Evolutionary conservation across 2,113 vertebrate genomes (phyloP), one percentile per base, ranked within the genome.

Genomic region (Brachirus orientalis): DNA sequence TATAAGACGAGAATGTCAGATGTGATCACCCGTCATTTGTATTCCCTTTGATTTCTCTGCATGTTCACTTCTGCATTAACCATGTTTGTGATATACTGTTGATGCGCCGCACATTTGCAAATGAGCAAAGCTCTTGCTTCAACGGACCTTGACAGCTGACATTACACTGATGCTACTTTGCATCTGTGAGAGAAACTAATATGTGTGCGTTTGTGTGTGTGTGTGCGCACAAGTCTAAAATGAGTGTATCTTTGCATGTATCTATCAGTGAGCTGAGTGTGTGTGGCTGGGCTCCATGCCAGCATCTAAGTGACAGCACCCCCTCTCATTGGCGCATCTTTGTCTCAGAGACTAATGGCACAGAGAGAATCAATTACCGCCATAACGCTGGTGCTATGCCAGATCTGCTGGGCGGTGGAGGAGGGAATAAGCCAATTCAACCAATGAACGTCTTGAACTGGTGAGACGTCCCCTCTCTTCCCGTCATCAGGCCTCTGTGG

Each of bases 281-380:
- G 70, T 85, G 89, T 75, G 86, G 92, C 91, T 92, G 84, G 89
- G 91, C 90, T 86, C 83, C 85, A 72, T 93, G 95, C 94, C 94
- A 96, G 93, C 90, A 61, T 72, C 86, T 92, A 94, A 95, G 88
- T 95, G 92, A 95, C 95, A 95, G 95, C 94, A 93, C 93, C 94
- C 91, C 93, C 95, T 94, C 95, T 95, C 92, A 90, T 95, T 94
- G 95, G 95, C 91, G 85, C 84, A 88, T 90, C 87, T 89, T 90
- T 90, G 90, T 91, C 90, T 92, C 86, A 68, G 92, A 93, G 94
- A 94, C 95, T 97, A 97, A 97, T 96, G 95, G 95, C 94, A 94
- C 94, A 94, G 92, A 96, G 94, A 77, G 93, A 96, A 96, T 96
- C 95, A 96, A 96, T 97, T 97, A 96, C 94, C 91, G 93, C 93